Evolutionary conservation across 2,113 vertebrate species (phyloP).

Genomic region (Marmota monax): DNA sequence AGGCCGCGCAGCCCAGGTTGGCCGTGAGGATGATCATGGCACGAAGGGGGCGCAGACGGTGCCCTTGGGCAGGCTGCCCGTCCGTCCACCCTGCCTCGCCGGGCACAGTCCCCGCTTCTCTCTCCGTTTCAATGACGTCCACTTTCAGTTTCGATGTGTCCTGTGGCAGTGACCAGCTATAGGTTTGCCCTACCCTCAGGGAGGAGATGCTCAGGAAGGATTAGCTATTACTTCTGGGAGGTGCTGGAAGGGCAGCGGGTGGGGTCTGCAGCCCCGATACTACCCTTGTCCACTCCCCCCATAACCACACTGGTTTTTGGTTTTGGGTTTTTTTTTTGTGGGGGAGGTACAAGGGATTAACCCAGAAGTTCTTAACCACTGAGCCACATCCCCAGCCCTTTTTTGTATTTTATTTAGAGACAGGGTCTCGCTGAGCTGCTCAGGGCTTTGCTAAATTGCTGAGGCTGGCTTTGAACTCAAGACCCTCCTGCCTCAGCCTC

Average conservation of each 20-base stretch:
- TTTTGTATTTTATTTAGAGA: too few relatives aligned
- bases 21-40: background rate
- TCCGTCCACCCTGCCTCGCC: background rate
- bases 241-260: background rate
- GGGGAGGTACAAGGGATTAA: too few relatives aligned
- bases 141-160: background rate
- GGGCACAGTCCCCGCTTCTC: background rate
- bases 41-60: background rate
- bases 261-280: too few relatives aligned
- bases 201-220: background rate
- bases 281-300: background rate
- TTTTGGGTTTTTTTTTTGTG: too few relatives aligned
- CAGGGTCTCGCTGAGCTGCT: too few relatives aligned
- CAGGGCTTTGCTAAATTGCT: too few relatives aligned
- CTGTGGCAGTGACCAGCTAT: background rate
- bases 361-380: too few relatives aligned
- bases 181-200: background rate
- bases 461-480: too few relatives aligned
- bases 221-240: background rate
- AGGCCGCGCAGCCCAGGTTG: background rate
- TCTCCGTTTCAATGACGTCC: background rate
- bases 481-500: too few relatives aligned
- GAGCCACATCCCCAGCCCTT: too few relatives aligned
- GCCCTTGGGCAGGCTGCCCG: too few relatives aligned
- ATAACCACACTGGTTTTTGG: too few relatives aligned